These are phyloP conservation scores for Benthosema pterotum DNA, from an alignment of 2,797 vertebrate genomes.

Conservation along the genomic window DNA sequence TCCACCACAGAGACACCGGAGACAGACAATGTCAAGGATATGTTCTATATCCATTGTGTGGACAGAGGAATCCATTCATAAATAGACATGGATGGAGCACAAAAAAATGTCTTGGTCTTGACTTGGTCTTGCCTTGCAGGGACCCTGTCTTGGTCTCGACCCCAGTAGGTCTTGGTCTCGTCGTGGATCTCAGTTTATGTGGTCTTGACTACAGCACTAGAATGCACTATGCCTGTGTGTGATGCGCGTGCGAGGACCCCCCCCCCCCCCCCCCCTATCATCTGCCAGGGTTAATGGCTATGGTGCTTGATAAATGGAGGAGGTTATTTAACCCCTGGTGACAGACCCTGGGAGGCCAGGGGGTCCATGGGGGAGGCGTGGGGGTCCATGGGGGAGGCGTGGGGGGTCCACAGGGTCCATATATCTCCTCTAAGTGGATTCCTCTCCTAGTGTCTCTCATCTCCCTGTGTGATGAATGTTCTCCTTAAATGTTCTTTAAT, in stretches of 20 bases:
- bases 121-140: too few species aligned
- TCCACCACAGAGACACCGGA: too few species aligned
- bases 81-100: too few species aligned
- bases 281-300: constrained; percentile 8
- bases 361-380: too few species aligned
- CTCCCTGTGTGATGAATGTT: constrained; percentile 50
- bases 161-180: too few species aligned
- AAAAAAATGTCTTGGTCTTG: too few species aligned
- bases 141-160: too few species aligned
- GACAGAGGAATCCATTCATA: too few species aligned
- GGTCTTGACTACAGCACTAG: background rate
- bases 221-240: background rate
- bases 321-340: constrained; percentile 47
- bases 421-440: constrained; percentile 60
- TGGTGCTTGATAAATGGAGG: constrained; percentile 46
- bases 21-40: too few species aligned
- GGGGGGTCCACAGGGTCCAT: constrained; percentile 29
- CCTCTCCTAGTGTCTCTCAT: constrained; percentile 47
- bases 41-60: too few species aligned
- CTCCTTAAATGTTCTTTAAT: constrained; percentile 18
- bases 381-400: too few species aligned
- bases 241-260: background rate
- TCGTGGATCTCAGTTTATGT: too few species aligned
- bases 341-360: constrained; percentile 41
- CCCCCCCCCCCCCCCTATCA: background rate